Evolutionary conservation across 1,140 invertebrate genomes (phyloP).

Genomic region (Trichomalopsis sarcophagae): DNA sequence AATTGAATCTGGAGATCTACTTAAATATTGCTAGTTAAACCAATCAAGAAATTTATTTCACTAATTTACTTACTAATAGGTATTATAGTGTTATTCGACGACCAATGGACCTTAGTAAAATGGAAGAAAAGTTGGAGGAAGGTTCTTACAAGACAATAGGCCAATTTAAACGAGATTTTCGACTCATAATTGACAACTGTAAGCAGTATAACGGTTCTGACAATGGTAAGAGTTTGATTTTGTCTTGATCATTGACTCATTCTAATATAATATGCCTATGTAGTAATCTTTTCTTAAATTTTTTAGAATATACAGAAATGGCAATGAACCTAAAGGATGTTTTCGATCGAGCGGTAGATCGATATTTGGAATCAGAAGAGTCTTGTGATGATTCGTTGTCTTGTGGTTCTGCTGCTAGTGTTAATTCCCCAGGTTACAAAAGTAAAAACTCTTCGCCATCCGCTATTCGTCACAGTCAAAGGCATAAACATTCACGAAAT

Average conservation of each 20-base stretch:
- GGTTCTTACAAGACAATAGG: slow-evolving; percentile 86
- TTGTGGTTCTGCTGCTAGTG: not conserved
- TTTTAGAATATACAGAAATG: slow-evolving; percentile 90
- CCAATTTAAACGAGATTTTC: slow-evolving; percentile 91
- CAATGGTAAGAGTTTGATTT: slow-evolving; percentile 82
- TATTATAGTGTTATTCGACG: slow-evolving; percentile 75
- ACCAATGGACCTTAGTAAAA: slow-evolving; percentile 91
- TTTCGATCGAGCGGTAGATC: slow-evolving; percentile 85
- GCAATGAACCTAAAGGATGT: slow-evolving; percentile 86
- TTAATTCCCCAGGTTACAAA: slow-evolving; percentile 36
- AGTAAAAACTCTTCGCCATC: slow-evolving; percentile 61
- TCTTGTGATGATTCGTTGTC: slow-evolving; percentile 79
- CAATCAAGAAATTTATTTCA: not conserved
- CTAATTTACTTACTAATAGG: slow-evolving; percentile 62
- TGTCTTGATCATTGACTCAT: not conserved
- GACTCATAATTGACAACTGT: slow-evolving; percentile 93
- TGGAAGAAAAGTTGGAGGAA: slow-evolving; percentile 90
- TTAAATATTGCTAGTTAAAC: not conserved
- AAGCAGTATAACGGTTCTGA: slow-evolving; percentile 92
- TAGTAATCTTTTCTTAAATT: slow-evolving; percentile 39
- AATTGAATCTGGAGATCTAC: not conserved
- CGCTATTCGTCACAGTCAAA: slow-evolving; percentile 61
- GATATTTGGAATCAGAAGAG: slow-evolving; percentile 86
- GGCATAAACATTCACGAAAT: slow-evolving; percentile 65
- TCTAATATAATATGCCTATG: not conserved